Evolutionary conservation across 2,888 invertebrate genomes (phyloP).

Genomic region (Anthophora plumipes): DNA sequence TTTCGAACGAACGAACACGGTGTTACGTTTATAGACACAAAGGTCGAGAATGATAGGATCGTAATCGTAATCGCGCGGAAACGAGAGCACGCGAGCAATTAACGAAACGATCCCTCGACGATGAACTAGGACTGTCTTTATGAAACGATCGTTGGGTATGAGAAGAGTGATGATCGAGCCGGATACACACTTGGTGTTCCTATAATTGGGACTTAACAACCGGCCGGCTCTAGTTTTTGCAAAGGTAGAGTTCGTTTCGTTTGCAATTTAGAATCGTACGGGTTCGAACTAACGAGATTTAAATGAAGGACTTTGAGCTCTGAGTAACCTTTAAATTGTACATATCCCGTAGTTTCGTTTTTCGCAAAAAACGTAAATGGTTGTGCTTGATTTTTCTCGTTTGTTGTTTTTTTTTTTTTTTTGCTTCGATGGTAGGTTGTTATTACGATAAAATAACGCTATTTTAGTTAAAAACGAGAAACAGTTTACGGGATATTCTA

Average conservation of each 20-base stretch:
- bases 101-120: not conserved
- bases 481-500: not conserved
- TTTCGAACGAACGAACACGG: no score
- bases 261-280: conserved; percentile 1
- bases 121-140: not conserved
- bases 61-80: conserved; percentile 3
- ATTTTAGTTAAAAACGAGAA: not conserved
- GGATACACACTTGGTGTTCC: conserved; percentile 10
- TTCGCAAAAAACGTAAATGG: not conserved
- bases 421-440: not conserved
- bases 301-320: conserved; percentile 18
- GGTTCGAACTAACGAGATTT: conserved; percentile 30
- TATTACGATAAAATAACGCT: not conserved
- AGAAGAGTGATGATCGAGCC: conserved; percentile 17
- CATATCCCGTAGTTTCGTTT: not conserved
- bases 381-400: not conserved
- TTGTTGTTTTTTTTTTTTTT: no score
- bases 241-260: not conserved
- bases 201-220: conserved; percentile 20
- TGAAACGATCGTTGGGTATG: not conserved
- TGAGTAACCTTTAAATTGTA: conserved; percentile 8
- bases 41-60: conserved; percentile 5
- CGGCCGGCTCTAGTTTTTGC: not conserved
- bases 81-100: conserved; percentile 30
- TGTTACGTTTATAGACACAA: not conserved